Evolutionary conservation across 2,113 vertebrate species (phyloP), one percentile per base, ranked within the genome.

Genomic region (Perca fluviatilis): DNA sequence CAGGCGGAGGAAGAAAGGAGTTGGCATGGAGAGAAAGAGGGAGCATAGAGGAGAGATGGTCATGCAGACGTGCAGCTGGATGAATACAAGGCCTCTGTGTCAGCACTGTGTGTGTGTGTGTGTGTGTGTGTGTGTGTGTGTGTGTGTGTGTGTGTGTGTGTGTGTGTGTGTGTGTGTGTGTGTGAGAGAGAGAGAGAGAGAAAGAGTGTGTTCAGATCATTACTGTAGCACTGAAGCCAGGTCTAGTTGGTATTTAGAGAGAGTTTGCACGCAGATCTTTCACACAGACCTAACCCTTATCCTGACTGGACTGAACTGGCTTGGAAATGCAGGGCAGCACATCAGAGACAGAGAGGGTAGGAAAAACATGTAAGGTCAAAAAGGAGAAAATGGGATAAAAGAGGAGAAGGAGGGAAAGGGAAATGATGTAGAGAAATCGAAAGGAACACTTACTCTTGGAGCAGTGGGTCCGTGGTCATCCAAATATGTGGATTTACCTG

Each of bases 401-500:
- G 50, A 53, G 40, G 21, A 57, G 50, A 47, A 11, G 3, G 53
- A 68, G 47, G 27, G 23, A 46, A 74, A 3, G 6, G 21, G 18
- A 54, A 56, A 54, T n/a, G 36, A 56, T 10, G 65, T 1, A 10
- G 4, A 62, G 57, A 70, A 23, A 25, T 6, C 9, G 36, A 64
- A 18, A 56, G 46, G 25, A 54, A 49, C 27, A 86, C 96, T 96
- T 91, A 99, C 98, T 96, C 96, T 97, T 61, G 96, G 95, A 81
- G 94, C 93, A 50, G 95, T 96, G 67, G 96, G 97, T 60, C 97
- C 96, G 3, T 99, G 98, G 88, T 99, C 98, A 93, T 99, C 97
- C 94, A 97, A 90, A 47, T 97, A 99, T 90, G 98, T 99, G 82
- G 98, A 99, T 94, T 98, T 96, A 93, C 98, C 98, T 96, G 91